Conservation (phyloP, 1,140 invertebrate species). For the Linepithema humile region DNA sequence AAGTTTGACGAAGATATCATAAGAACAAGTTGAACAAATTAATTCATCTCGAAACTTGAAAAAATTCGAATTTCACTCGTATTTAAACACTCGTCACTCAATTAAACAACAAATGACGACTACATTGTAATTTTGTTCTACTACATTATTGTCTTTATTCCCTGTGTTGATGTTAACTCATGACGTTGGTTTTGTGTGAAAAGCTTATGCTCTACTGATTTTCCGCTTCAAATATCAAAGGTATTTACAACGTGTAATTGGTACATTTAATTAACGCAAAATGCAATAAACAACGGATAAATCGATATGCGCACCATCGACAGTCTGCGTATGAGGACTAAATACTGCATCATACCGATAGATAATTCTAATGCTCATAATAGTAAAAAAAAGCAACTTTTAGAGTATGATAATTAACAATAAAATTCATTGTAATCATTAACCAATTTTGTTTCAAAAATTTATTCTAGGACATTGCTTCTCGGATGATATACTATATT, state of each 20-base stretch:
- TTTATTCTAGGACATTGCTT: neutral
- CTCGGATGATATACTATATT: neutral
- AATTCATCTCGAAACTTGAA: too few species aligned
- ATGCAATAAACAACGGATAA: slow-evolving; percentile 26
- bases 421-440: neutral
- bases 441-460: neutral
- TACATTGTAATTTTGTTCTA: neutral
- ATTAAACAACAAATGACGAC: slow-evolving; percentile 18
- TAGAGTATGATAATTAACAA: neutral
- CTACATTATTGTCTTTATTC: neutral
- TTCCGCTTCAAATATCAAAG: slow-evolving; percentile 2
- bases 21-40: too few species aligned
- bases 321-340: neutral
- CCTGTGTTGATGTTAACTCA: neutral
- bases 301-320: neutral
- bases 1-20: too few species aligned
- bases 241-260: slow-evolving; percentile 27
- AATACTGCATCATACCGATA: slow-evolving; percentile 1
- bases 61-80: too few species aligned
- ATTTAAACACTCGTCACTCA: slow-evolving; percentile 21
- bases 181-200: slow-evolving; percentile 27
- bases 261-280: slow-evolving; percentile 34
- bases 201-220: slow-evolving; percentile 31
- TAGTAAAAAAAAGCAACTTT: neutral
- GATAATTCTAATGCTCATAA: neutral